Base-by-base conservation (phyloP, 2,888 invertebrate species). In the Orthonychiurus folsomi region DNA sequence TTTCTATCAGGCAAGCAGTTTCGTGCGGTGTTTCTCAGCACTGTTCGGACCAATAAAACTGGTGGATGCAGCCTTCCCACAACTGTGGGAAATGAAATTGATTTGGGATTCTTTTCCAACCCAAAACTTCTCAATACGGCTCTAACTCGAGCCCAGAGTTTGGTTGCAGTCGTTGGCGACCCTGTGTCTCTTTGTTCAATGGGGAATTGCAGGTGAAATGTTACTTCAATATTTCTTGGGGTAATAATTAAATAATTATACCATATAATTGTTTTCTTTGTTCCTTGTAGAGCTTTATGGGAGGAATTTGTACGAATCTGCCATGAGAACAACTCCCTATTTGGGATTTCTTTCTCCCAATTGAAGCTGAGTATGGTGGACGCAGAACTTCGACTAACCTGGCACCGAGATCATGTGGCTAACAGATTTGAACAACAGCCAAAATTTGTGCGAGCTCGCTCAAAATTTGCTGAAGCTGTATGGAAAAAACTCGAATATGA, bases 111-210 rank as follows among this genome's bases (percentile, higher is more conserved):
- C 75, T 78, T 91, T 53, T 89, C 89, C 26, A 88, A 89, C 77
- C 85, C 86, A 0, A 86, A 89, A 74, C 80, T 91, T 2, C 77
- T 91, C 26, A 90, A 89, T 75, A 90, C 90, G 0, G 90, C 90
- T 0, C 86, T 91, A 59, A 90, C 84, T 1, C 80, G 90, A 63
- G 89, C 90, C 0, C 88, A 88, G 77, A 87, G 87, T 72, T 77
- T 89, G 56, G 88, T 91, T 0, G 88, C 87, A 2, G 88, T 90
- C 18, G 86, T 91, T 1, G 90, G 90, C 0, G 90, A 91, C 78
- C 89, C 90, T 0, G 84, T 89, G 1, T 88, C 88, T 0, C 78
- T 91, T 12, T 87, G 89, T 73, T 86, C 89, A 0, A 82, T 89
- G 57, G 90, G 90, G 5, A 82, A 86, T 65, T 89, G 89, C 77